A percentile compares a stretch with the other conserved stretches of the same genome.
phyloP scores from a whole-genome alignment of 2,113 vertebrate species.

The Psittacula cyanocephala region DNA sequence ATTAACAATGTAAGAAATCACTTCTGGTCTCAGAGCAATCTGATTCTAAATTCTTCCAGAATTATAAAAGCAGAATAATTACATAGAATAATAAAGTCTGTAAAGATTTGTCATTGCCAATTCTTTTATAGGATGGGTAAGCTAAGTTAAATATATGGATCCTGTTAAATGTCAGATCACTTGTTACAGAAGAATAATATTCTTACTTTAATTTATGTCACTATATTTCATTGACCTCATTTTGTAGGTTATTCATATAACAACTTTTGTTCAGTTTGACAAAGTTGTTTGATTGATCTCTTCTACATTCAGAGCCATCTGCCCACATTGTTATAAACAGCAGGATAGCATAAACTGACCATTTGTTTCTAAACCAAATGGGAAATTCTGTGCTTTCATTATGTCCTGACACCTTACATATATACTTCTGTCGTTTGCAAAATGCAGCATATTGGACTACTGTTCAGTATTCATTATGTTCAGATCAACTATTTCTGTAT shows the following conservation, averaged over 20 bases:
- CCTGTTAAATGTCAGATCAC: background rate
- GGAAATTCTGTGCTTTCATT: background rate
- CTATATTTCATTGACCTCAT: background rate
- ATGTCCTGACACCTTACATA: background rate
- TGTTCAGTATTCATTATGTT: background rate
- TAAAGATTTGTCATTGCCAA: background rate
- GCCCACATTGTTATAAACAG: background rate
- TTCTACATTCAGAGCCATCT: background rate
- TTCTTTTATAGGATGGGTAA: background rate
- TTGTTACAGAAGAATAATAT: background rate
- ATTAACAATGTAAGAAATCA: background rate
- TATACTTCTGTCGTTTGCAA: background rate
- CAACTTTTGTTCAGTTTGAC: background rate
- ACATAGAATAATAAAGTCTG: background rate
- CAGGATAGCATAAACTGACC: background rate
- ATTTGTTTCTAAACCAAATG: background rate
- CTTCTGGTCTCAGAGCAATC: background rate
- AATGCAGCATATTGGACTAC: accelerated
- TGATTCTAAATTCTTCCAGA: background rate
- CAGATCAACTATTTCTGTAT: background rate
- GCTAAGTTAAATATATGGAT: background rate
- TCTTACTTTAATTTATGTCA: background rate
- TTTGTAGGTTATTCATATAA: background rate
- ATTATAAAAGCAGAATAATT: background rate
- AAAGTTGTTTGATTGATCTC: background rate